Conservation (phyloP, 1,140 invertebrate genomes). For the Holcopasites calliopsidis region DNA sequence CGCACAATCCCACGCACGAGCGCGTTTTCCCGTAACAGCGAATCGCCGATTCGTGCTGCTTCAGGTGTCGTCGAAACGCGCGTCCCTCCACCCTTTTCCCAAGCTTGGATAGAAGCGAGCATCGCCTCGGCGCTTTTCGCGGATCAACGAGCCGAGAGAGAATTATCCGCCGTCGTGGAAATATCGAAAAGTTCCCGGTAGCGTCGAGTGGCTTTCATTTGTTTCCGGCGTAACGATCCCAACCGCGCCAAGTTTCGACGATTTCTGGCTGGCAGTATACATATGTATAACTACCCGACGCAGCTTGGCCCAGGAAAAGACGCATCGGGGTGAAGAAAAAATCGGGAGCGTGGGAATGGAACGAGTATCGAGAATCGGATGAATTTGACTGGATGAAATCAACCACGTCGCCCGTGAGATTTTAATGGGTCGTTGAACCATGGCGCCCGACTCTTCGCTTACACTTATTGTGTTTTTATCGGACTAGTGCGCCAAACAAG, state of each 20-base stretch:
- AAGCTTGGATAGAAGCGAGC: slow-evolving; percentile 54
- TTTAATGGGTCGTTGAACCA: slow-evolving; percentile 37
- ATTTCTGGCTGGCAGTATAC: slow-evolving; percentile 33
- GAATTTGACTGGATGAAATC: slow-evolving; percentile 12
- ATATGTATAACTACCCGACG: slow-evolving; percentile 17
- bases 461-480: background rate
- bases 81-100: slow-evolving; percentile 32
- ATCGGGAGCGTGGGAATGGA: slow-evolving; percentile 55
- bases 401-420: slow-evolving; percentile 9
- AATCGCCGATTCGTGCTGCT: slow-evolving; percentile 23
- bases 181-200: slow-evolving; percentile 67
- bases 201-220: slow-evolving; percentile 42
- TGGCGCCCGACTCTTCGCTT: background rate
- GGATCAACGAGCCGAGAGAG: slow-evolving; percentile 69
- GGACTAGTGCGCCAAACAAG: background rate
- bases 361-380: slow-evolving; percentile 23
- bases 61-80: slow-evolving; percentile 23
- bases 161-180: slow-evolving; percentile 71
- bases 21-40: slow-evolving; percentile 19
- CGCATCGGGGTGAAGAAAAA: background rate
- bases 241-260: slow-evolving; percentile 1
- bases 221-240: slow-evolving; percentile 48
- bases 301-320: background rate
- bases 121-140: slow-evolving; percentile 71
- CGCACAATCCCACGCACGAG: slow-evolving; percentile 56